phyloP scores from a whole-genome alignment of 2,888 invertebrate genomes.

The Caenorhabditis becei region DNA sequence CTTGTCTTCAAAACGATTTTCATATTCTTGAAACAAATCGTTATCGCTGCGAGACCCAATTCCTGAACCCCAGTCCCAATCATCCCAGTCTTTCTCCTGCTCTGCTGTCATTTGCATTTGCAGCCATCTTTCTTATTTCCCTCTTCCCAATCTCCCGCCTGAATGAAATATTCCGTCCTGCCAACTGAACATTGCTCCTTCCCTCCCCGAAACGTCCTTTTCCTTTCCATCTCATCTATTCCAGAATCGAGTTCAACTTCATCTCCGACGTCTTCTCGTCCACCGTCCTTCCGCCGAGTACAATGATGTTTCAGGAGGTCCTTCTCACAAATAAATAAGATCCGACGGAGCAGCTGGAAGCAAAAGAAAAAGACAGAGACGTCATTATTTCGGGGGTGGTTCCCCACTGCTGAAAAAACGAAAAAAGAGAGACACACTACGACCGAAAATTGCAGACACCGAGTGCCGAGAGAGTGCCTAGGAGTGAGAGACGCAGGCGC shows the following conservation, averaged over 20 bases:
- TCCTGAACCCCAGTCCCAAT: too few species aligned
- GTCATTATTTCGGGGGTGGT: neutral
- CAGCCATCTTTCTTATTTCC: too few species aligned
- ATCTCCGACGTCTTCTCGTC: constrained; percentile 8
- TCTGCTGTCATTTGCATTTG: too few species aligned
- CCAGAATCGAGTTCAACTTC: constrained; percentile 5
- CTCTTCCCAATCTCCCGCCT: too few species aligned
- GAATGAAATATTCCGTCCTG: too few species aligned
- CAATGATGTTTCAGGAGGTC: neutral
- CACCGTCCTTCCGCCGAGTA: neutral
- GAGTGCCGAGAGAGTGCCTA: neutral
- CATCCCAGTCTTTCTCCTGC: too few species aligned
- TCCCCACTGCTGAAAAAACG: neutral
- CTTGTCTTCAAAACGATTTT: too few species aligned
- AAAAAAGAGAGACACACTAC: too few species aligned
- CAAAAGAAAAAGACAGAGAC: neutral
- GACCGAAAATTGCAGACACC: neutral
- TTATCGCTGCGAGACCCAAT: too few species aligned
- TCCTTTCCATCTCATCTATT: neutral
- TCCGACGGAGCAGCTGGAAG: neutral
- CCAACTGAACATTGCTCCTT: constrained; percentile 1
- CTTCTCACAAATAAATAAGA: neutral
- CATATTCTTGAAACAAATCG: too few species aligned
- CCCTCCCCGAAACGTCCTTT: neutral
- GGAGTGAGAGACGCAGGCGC: neutral